Percentiles rank a stretch among this genome's conserved stretches.
These are phyloP conservation scores for Hirundo rustica DNA, from an alignment of 2,797 vertebrate genomes.

Conservation along the genomic window DNA sequence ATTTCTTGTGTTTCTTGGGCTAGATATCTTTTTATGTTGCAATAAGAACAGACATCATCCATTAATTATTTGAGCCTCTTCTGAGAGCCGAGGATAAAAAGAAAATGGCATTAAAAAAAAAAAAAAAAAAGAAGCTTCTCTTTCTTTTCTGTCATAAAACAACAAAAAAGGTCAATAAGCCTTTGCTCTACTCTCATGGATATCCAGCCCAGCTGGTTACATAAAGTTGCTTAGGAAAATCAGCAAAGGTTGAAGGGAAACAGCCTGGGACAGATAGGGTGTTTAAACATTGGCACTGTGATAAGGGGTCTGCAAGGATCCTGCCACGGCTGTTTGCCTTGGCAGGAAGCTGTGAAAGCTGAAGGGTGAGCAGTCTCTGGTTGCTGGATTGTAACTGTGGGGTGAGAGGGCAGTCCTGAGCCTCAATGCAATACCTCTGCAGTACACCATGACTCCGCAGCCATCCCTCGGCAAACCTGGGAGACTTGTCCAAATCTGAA, in stretches of 20 bases:
- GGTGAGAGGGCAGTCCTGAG: neutral
- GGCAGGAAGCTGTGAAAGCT: neutral
- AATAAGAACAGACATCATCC: neutral
- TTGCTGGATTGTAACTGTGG: neutral
- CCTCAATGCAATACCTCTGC: neutral
- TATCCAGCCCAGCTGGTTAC: neutral
- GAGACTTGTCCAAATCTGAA: neutral
- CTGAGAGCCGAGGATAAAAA: neutral
- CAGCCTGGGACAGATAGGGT: neutral
- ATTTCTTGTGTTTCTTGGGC: neutral
- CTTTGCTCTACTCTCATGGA: neutral
- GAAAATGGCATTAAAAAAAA: neutral
- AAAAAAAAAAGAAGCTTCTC: neutral
- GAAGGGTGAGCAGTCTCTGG: neutral
- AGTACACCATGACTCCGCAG: neutral
- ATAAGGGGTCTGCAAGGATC: constrained; percentile 33
- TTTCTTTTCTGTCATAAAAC: neutral
- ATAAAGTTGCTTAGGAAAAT: neutral
- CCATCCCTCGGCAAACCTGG: neutral
- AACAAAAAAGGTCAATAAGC: neutral
- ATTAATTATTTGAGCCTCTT: neutral
- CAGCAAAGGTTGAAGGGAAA: neutral
- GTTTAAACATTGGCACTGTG: neutral
- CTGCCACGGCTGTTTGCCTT: neutral
- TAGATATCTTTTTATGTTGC: neutral